Base-by-base conservation (phyloP, 1,140 invertebrate species). In the Lasioglossum baleicum region DNA sequence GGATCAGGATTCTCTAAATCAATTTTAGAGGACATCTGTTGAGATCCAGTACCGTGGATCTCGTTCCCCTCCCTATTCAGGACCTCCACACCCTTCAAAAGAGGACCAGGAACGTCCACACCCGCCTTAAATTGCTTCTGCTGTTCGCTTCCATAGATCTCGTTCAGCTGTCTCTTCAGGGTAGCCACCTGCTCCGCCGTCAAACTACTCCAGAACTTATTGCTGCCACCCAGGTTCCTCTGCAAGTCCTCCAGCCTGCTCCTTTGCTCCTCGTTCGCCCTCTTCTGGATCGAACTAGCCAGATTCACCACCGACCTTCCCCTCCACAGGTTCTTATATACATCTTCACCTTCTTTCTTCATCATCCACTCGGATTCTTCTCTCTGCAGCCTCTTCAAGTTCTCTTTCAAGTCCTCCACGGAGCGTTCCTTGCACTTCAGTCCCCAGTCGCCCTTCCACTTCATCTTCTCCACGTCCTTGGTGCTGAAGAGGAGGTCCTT, bases 361-460 rank as follows among this genome's bases (percentile, higher is more conserved):
- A 85, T 91, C 0, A 84, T 86, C 1, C 85, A 87, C 87, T 94
- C 94, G 65, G 93, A 68, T 67, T 93, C 91, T 70, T 93, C 91
- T 7, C 90, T 90, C 13, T 92, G 88, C 2, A 95, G 90, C 88
- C 94, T 94, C 87, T 95, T 94, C 84, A 97, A 97, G 83, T 95
- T 95, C 81, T 96, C 95, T 74, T 95, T 95, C 31, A 99, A 94
- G 92, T 98, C 96, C 90, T 97, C 96, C 0, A 98, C 96, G 0
- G 97, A 98, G 89, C 97, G 96, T 88, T 98, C 96, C 90, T 97
- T 97, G 60, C 95, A 95, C 88, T 96, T 94, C 65, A 99, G 92
- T 0, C 96, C 96, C 63, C 95, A 94, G 87, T 99, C 98, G 35
- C 95, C 95, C 22, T 91, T 89, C 96, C 97, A 98, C 83, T 95